These are phyloP conservation scores for Eurytoma californica DNA, from an alignment of 2,888 invertebrate species.

Conservation along the genomic window DNA sequence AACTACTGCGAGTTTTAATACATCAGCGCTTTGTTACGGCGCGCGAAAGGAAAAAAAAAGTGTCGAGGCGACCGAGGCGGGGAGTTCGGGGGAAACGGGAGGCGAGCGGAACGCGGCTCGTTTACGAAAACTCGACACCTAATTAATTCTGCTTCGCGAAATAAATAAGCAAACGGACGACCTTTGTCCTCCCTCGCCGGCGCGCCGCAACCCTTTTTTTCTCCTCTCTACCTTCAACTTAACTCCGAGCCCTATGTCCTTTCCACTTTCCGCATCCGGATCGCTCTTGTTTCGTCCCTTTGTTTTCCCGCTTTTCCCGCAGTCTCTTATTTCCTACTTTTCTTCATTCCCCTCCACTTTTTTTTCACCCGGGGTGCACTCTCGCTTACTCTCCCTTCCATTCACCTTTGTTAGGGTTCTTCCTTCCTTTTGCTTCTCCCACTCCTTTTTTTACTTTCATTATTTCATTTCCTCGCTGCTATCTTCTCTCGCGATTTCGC, in stretches of 20 bases:
- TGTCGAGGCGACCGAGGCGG: not conserved
- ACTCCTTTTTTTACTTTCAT: slow-evolving; percentile 14
- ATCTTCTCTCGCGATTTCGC: slow-evolving; percentile 10
- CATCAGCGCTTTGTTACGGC: slow-evolving; percentile 43
- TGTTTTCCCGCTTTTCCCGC: slow-evolving; percentile 11
- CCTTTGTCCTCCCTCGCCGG: not conserved
- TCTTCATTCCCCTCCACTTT: not conserved
- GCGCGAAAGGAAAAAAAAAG: slow-evolving; percentile 3
- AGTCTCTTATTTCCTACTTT: slow-evolving; percentile 31
- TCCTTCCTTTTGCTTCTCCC: not conserved
- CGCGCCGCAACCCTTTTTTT: not conserved
- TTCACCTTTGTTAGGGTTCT: slow-evolving; percentile 27
- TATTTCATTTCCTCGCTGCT: slow-evolving; percentile 29
- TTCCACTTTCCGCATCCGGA: slow-evolving; percentile 31
- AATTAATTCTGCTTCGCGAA: slow-evolving; percentile 49
- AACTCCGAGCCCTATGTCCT: slow-evolving; percentile 29
- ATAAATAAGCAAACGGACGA: slow-evolving; percentile 54
- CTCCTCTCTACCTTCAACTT: not conserved
- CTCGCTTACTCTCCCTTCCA: not conserved
- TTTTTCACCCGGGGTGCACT: not conserved
- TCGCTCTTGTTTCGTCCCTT: not conserved
- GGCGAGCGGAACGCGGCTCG: not conserved
- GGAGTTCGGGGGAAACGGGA: not conserved
- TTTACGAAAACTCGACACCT: slow-evolving; percentile 53
- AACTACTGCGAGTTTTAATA: slow-evolving; percentile 49